Base-by-base conservation (phyloP, 2,797 vertebrate genomes). In the Pelochelys cantorii region DNA sequence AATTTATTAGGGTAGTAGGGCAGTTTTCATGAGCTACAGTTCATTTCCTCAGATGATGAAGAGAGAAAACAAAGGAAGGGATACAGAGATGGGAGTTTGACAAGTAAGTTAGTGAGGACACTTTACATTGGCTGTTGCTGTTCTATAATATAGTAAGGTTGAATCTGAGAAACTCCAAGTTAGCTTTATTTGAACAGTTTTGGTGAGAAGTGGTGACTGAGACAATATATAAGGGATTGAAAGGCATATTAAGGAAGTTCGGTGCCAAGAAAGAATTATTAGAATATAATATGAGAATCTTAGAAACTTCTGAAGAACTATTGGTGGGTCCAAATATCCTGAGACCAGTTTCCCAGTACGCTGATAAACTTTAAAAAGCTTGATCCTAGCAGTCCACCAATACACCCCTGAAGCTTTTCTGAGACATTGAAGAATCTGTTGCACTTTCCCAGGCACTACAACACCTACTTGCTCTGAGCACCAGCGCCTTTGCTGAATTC, bases 91-190 rank as follows among this genome's bases (percentile, higher is more conserved):
- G 42, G 42, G 42, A 48, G 42, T 48, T 48, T 48, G 42, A 80
- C 81, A 59, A 87, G 90, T 94, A 86, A 74, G 42, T 60, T 91
- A 52, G 48, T 84, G 89, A 20, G 25, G 81, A 27, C 81, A 57
- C 14, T 9, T 29, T 86, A 4, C 53, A 4, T 48, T 5, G 23
- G 90, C 55, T 18, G 42, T 48, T 48, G 42, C 42, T 48, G 7
- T 8, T 48, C 42, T 48, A 48, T 48, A 48, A 48, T 48, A 48
- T 27, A 27, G 42, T 48, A 37, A 37, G 5, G 53, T 54, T 48
- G 68, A 85, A 77, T 74, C 86, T 93, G 13, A 37, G 25, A 62
- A 62, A 85, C 94, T 84, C 90, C 42, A 54, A 29, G 80, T 17
- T 34, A 90, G 52, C 2, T 93, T 89, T 93, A 6, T 87, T 91